Evolutionary conservation across 2,888 invertebrate species (phyloP).

Genomic region (Amiota minor): DNA sequence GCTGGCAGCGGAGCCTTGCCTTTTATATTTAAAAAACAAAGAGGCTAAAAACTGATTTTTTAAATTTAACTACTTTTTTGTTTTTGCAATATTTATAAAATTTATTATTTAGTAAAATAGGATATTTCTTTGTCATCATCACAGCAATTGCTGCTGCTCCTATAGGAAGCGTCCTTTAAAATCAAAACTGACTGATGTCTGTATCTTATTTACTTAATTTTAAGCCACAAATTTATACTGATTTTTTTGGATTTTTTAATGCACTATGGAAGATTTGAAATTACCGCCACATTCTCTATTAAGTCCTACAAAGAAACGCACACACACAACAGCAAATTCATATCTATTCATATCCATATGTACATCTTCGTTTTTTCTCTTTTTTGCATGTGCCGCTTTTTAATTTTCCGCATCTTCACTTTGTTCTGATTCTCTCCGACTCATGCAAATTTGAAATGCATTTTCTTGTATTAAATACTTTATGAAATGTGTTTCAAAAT

Average conservation of each 20-base stretch:
- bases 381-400: constrained; percentile 11
- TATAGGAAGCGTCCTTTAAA: no score
- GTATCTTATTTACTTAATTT: no score
- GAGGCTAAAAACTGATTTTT: no score
- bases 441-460: background rate
- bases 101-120: no score
- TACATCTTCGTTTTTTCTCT: background rate
- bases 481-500: background rate
- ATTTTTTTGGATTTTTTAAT: background rate
- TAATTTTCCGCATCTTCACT: constrained; percentile 21
- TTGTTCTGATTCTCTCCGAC: background rate
- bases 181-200: no score
- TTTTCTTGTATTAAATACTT: background rate
- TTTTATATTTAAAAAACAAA: background rate
- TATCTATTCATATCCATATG: background rate
- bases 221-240: background rate
- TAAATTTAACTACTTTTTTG: background rate
- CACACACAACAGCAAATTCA: constrained; percentile 7
- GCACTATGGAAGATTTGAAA: background rate
- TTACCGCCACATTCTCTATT: constrained; percentile 2
- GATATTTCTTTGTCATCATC: no score
- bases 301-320: constrained; percentile 9
- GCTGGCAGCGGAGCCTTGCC: background rate
- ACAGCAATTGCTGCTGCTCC: no score
- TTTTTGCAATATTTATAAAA: background rate